A percentile compares a stretch with the other conserved stretches of the same genome.
Evolutionary conservation across 2,888 invertebrate species (phyloP).

Genomic region (Phengaris alcon): DNA sequence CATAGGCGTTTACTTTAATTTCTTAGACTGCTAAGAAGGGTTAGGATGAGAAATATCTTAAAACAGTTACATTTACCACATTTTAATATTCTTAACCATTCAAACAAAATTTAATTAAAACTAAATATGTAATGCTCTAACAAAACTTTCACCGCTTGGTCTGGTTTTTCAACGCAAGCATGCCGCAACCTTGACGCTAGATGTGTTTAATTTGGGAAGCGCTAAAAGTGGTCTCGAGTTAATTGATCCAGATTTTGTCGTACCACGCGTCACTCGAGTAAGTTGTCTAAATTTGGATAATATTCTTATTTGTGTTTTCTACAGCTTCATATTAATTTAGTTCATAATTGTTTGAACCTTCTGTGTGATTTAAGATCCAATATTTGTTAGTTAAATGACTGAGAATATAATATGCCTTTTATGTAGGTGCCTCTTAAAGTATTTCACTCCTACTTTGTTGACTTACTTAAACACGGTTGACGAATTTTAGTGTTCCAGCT

Average conservation of each 20-base stretch:
- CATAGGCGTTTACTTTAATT: no score
- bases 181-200: constrained; percentile 25
- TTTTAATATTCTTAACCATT: neutral
- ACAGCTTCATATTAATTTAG: neutral
- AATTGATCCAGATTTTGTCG: constrained; percentile 30
- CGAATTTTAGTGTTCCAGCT: constrained; percentile 27
- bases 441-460: neutral
- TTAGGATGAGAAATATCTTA: no score
- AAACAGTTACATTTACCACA: no score
- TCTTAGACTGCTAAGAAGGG: no score
- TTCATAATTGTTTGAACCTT: neutral
- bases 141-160: no score
- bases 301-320: constrained; percentile 7
- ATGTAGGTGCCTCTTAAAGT: neutral
- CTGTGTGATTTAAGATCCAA: neutral
- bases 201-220: constrained; percentile 30
- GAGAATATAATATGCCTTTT: neutral
- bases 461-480: neutral
- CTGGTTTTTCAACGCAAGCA: no score
- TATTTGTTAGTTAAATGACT: neutral
- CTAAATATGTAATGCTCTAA: neutral
- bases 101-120: neutral
- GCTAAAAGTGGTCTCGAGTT: constrained; percentile 28
- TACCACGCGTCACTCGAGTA: constrained; percentile 21
- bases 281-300: constrained; percentile 24